Base-by-base conservation (phyloP, 2,797 vertebrate genomes). In the Cryptoblepharus egeriae region DNA sequence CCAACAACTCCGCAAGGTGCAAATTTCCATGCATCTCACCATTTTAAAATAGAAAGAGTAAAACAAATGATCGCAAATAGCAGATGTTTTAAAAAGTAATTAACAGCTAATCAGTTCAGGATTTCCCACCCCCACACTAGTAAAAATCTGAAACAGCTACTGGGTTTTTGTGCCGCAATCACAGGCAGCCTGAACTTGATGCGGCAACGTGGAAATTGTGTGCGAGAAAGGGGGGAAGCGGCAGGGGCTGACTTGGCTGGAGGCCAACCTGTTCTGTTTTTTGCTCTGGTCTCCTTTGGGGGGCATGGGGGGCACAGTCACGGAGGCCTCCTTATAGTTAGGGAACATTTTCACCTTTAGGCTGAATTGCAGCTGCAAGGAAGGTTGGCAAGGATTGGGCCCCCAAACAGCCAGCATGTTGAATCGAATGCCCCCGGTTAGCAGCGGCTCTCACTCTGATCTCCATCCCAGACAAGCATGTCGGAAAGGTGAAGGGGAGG, bases 81-180 rank as follows among this genome's bases (percentile, higher is more conserved):
- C 94, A 93, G 94, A 91, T 91, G 89, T 83, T 90, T 92, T 85
- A 63, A 87, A 87, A 90, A 83, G 91, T 92, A 92, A 93, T 93
- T 92, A 94, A 90, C 72, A 87, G 74, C 84, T 79, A 64, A 90
- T 87, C 28, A 11, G 83, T 92, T 92, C 77, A 88, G 87, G 91
- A 90, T 87, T 90, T 87, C 83, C 81, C 68, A 6, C 84, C 81
- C 79, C 42, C 24, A 37, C 64, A 26, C 3, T 49, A 49, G 61
- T 49, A 26, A 52, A 28, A 82, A 3, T 18, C 85, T 68, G 83
- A 88, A 90, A 82, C 80, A 87, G 84, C 73, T 49, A 18, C 49
- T 83, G 84, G 87, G 85, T 92, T 89, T 58, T 87, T 82, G 85
- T 30, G 49, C 68, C 55, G 77, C 80, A 49, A 67, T 55, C 37